These are phyloP conservation scores for Sacculina carcini DNA, from an alignment of 2,888 invertebrate species.

Conservation along the genomic window DNA sequence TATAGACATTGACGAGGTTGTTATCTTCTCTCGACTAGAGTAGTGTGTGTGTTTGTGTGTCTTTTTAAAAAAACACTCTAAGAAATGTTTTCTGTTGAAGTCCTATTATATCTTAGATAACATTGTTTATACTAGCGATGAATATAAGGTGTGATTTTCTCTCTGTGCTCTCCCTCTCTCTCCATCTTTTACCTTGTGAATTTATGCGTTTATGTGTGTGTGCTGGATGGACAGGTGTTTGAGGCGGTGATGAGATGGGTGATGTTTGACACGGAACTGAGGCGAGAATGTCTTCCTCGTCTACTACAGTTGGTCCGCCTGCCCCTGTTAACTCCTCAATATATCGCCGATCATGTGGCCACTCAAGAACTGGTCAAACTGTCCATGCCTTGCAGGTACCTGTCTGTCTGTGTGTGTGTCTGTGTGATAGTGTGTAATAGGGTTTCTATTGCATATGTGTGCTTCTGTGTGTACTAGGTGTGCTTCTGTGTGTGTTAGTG, in stretches of 20 bases:
- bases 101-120: no score
- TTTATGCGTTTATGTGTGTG: background rate
- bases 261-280: slow-evolving; percentile 31
- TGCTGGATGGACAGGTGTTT: slow-evolving; percentile 32
- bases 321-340: slow-evolving; percentile 52
- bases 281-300: slow-evolving; percentile 34
- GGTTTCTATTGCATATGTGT: background rate
- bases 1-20: no score
- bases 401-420: background rate
- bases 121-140: no score
- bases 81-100: no score
- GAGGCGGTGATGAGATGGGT: slow-evolving; percentile 58
- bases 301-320: slow-evolving; percentile 46
- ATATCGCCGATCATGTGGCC: slow-evolving; percentile 49
- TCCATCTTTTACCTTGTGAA: no score
- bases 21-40: no score
- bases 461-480: background rate
- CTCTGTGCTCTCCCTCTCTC: no score
- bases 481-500: background rate
- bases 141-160: no score
- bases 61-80: no score
- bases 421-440: background rate
- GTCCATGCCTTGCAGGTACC: slow-evolving; percentile 45
- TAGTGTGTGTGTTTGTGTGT: no score
- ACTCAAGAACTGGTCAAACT: slow-evolving; percentile 46